These are phyloP conservation scores for Ernsta delagoae DNA, from an alignment of 2,888 invertebrate species.

Conservation along the genomic window DNA sequence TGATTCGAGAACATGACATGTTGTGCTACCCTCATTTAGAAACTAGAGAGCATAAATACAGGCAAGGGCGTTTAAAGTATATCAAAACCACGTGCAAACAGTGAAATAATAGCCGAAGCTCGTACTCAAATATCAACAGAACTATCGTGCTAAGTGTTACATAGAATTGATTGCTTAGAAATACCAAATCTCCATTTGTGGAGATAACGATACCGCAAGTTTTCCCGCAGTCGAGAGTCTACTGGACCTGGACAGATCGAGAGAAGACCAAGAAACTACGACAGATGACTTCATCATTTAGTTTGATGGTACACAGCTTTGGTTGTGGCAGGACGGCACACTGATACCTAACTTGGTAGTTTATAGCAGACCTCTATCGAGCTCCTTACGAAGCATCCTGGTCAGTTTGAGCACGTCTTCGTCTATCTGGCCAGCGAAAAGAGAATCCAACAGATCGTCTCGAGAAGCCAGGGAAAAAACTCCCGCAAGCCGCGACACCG, in stretches of 20 bases:
- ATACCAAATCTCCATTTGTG: constrained; percentile 72
- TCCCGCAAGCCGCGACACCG: constrained; percentile 90
- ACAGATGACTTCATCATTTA: constrained; percentile 44
- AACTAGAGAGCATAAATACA: constrained; percentile 27
- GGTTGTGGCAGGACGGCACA: constrained; percentile 69
- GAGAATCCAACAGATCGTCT: constrained; percentile 72
- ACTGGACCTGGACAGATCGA: constrained; percentile 29
- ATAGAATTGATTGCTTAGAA: constrained; percentile 36
- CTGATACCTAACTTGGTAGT: constrained; percentile 44
- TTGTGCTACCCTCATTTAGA: neutral
- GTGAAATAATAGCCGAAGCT: constrained; percentile 43
- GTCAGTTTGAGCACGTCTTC: constrained; percentile 74
- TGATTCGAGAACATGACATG: constrained; percentile 32
- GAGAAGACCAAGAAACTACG: constrained; percentile 27
- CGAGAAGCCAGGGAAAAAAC: constrained; percentile 86
- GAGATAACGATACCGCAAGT: constrained; percentile 65
- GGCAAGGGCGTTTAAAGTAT: constrained; percentile 14
- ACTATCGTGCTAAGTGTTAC: constrained; percentile 33
- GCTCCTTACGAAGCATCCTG: constrained; percentile 77
- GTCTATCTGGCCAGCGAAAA: constrained; percentile 74
- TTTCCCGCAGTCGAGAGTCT: constrained; percentile 53
- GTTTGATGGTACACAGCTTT: constrained; percentile 58
- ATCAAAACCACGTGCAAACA: constrained; percentile 31
- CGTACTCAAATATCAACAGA: constrained; percentile 45
- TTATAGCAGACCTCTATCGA: constrained; percentile 78